Conservation (phyloP, 2,888 invertebrate genomes). For the Caenorhabditis zanzibari region DNA sequence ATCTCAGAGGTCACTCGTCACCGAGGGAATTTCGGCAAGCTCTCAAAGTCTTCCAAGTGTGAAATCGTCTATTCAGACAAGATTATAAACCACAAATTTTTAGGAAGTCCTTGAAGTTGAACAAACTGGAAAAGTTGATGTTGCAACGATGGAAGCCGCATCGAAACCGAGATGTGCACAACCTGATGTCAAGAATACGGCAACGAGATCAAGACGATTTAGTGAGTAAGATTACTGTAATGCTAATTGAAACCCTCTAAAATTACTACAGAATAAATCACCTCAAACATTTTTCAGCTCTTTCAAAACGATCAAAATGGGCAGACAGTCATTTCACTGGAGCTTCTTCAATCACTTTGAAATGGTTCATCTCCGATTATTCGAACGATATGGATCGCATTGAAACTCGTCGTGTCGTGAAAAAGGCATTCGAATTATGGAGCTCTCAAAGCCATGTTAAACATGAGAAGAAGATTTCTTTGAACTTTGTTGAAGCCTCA, state of each 20-base stretch:
- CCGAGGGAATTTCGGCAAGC: conserved; percentile 76
- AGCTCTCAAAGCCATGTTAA: conserved; percentile 84
- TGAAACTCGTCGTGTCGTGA: conserved; percentile 77
- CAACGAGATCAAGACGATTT: conserved; percentile 62
- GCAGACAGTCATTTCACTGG: conserved; percentile 67
- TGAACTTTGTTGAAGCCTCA: conserved; percentile 81
- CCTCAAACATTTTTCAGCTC: conserved; percentile 48
- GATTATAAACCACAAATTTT: conserved; percentile 40
- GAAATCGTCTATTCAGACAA: conserved; percentile 12
- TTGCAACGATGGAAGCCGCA: conserved; percentile 75
- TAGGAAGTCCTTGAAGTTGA: conserved; percentile 80
- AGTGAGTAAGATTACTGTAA: conserved; percentile 50
- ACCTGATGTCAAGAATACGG: conserved; percentile 67
- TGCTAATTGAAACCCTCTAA: no score
- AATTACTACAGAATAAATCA: neutral
- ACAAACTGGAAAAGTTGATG: conserved; percentile 78
- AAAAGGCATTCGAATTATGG: conserved; percentile 88
- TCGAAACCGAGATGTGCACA: conserved; percentile 79
- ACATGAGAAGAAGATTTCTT: conserved; percentile 85
- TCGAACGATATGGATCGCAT: conserved; percentile 80
- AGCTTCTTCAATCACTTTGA: conserved; percentile 72
- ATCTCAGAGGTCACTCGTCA: conserved; percentile 75
- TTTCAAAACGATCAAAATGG: conserved; percentile 71
- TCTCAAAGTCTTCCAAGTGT: conserved; percentile 73
- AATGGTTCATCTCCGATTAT: conserved; percentile 82